Evolutionary conservation across 1,140 invertebrate species (phyloP).

Genomic region (Capitella teleta): DNA sequence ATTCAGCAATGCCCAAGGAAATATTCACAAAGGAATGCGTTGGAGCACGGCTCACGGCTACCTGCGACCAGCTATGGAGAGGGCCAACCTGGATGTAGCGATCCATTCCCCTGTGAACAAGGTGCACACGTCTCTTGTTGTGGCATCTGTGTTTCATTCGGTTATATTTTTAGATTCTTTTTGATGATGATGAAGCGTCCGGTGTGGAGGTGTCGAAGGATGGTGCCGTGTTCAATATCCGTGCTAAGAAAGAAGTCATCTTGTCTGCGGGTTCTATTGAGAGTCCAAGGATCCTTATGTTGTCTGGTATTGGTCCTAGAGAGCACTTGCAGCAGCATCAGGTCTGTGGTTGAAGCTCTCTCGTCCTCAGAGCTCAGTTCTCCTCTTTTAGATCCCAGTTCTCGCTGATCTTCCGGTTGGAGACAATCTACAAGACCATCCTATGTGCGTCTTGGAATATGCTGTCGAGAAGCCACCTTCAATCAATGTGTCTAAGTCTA

Average conservation of each 20-base stretch:
- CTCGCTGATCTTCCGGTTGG: conserved; percentile 16
- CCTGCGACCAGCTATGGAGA: conserved; percentile 61
- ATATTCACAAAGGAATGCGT: conserved; percentile 65
- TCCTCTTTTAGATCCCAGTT: conserved; percentile 3
- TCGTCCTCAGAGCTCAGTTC: neutral
- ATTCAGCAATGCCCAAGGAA: conserved; percentile 54
- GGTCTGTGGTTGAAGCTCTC: conserved; percentile 12
- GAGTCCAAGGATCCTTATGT: conserved; percentile 77
- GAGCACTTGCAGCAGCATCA: conserved; percentile 58
- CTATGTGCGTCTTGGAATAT: conserved; percentile 10
- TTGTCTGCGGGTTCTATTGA: conserved; percentile 67
- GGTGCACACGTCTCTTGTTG: no score
- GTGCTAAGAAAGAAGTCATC: conserved; percentile 68
- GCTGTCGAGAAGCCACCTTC: neutral
- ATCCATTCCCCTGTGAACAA: conserved; percentile 68
- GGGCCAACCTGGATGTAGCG: conserved; percentile 72
- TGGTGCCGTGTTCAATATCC: neutral
- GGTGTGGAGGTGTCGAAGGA: conserved; percentile 10
- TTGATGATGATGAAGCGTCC: conserved; percentile 1
- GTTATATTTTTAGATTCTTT: neutral
- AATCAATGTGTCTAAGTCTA: neutral
- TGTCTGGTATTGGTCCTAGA: conserved; percentile 75
- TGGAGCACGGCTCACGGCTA: conserved; percentile 84
- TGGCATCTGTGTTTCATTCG: no score
- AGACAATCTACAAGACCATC: conserved; percentile 22